Evolutionary conservation across 2,888 invertebrate genomes (phyloP).

Genomic region (Plebejus anna): DNA sequence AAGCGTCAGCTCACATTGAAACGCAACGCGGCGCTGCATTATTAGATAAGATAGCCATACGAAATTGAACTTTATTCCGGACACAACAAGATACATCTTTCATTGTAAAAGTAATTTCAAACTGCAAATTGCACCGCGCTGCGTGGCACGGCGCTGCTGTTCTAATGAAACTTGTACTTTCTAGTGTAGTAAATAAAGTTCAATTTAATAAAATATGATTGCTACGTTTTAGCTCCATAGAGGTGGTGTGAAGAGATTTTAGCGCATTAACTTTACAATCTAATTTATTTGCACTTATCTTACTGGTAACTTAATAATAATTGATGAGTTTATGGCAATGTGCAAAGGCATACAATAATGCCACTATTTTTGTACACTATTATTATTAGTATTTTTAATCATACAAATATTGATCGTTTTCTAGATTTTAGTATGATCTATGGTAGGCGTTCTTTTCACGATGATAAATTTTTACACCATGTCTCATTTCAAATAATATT

Average conservation of each 20-base stretch:
- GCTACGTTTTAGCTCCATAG: not conserved
- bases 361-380: too few species aligned
- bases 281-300: constrained; percentile 10
- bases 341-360: not conserved
- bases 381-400: too few species aligned
- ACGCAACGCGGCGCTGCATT: not conserved
- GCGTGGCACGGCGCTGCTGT: not conserved
- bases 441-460: too few species aligned
- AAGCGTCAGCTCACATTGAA: not conserved
- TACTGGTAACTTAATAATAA: constrained; percentile 1
- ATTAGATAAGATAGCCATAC: not conserved
- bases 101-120: not conserved
- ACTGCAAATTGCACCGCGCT: not conserved
- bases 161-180: not conserved
- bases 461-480: too few species aligned
- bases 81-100: not conserved
- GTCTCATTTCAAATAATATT: too few species aligned
- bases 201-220: not conserved
- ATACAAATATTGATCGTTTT: too few species aligned
- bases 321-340: not conserved
- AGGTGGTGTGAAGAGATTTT: not conserved
- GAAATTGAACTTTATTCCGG: not conserved
- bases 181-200: not conserved
- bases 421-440: too few species aligned
- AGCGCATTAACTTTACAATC: not conserved